Conservation (phyloP, 2,797 vertebrate genomes). For the Scleropages formosus region DNA sequence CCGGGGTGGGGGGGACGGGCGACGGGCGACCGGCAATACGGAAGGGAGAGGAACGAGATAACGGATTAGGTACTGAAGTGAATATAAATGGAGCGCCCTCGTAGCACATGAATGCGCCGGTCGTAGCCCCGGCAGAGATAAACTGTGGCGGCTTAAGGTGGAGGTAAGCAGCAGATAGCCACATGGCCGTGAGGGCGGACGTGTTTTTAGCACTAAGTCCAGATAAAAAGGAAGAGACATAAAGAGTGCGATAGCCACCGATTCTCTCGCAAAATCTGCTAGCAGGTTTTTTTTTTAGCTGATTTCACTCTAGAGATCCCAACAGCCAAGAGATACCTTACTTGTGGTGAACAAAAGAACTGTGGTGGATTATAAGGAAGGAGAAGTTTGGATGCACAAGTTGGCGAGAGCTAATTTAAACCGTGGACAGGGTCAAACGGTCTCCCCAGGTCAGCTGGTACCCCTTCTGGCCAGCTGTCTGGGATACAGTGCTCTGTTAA, state of each 20-base stretch:
- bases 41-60: not conserved
- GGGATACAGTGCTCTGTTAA: no score
- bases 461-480: no score
- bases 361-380: not conserved
- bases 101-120: not conserved
- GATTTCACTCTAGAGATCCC: not conserved
- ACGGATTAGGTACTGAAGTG: not conserved
- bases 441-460: no score
- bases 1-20: not conserved
- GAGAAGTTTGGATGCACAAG: no score
- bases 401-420: no score
- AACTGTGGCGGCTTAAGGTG: constrained; percentile 3
- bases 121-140: constrained; percentile 5
- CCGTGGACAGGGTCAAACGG: no score
- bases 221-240: constrained; percentile 13
- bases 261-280: not conserved
- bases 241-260: not conserved
- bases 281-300: not conserved
- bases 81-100: constrained; percentile 18
- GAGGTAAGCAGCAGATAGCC: not conserved
- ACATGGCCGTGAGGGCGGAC: not conserved
- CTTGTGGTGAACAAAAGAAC: constrained; percentile 1
- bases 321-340: not conserved
- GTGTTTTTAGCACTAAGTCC: not conserved
- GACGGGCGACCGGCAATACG: not conserved